Conservation (phyloP, 2,888 invertebrate genomes). For the Sarcophaga subvicina region DNA sequence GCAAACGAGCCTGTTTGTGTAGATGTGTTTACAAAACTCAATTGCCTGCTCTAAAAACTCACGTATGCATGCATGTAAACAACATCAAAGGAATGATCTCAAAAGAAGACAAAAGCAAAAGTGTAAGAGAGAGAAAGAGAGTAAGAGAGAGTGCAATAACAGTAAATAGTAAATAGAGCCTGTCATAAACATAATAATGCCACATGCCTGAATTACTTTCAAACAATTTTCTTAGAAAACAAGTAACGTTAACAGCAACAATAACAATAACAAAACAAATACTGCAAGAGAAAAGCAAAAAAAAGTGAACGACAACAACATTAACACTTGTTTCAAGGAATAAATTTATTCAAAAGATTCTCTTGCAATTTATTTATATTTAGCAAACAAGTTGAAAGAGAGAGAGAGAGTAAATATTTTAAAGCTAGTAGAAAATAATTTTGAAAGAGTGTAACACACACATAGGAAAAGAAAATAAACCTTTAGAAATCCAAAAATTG, state of each 20-base stretch:
- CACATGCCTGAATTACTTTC: slow-evolving; percentile 40
- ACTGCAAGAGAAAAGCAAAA: not conserved
- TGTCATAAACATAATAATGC: slow-evolving; percentile 29
- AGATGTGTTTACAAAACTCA: slow-evolving; percentile 42
- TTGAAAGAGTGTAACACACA: no score
- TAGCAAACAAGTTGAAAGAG: no score
- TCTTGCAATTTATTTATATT: no score
- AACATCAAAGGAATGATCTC: slow-evolving; percentile 15
- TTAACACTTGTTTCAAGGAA: not conserved
- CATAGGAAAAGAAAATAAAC: no score
- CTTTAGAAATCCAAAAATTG: no score
- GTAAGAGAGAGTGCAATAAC: not conserved
- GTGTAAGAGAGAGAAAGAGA: not conserved
- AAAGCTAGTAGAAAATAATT: no score
- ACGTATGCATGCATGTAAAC: slow-evolving; percentile 32
- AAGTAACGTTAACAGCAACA: not conserved
- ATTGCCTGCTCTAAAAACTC: slow-evolving; percentile 55
- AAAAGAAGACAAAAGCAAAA: not conserved
- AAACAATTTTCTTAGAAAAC: not conserved
- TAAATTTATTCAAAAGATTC: not conserved
- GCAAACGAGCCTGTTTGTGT: not conserved
- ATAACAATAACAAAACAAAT: not conserved
- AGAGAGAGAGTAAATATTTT: no score
- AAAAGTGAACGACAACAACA: not conserved
- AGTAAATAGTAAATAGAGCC: slow-evolving; percentile 37